These are phyloP conservation scores for Oenanthe oenanthe DNA, from an alignment of 2,113 vertebrate species.

Conservation along the genomic window DNA sequence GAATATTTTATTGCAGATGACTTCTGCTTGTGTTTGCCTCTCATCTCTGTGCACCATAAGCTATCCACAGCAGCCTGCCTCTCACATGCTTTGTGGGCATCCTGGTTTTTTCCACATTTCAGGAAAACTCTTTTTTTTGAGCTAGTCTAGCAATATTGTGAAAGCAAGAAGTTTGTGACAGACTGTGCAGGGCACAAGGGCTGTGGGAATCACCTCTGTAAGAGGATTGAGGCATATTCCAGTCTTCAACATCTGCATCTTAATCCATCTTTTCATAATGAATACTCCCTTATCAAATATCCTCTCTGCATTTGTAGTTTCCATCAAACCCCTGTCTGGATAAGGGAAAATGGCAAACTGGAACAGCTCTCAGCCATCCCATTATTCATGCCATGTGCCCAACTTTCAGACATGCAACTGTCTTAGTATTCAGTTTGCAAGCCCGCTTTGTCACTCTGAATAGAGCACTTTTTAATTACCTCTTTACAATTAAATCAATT, in stretches of 20 bases:
- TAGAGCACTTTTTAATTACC: background rate
- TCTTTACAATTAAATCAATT: background rate
- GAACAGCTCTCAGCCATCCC: background rate
- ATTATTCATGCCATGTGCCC: background rate
- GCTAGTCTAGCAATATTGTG: background rate
- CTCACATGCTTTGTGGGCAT: background rate
- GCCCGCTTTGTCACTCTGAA: background rate
- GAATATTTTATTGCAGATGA: background rate
- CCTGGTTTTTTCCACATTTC: background rate
- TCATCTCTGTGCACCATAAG: fast-evolving
- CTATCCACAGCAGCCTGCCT: background rate
- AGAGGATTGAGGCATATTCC: constrained; percentile 12
- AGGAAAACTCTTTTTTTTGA: background rate
- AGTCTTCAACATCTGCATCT: background rate
- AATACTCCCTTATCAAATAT: background rate
- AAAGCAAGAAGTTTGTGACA: background rate
- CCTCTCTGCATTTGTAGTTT: background rate
- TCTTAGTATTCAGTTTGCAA: background rate
- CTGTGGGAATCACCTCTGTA: background rate
- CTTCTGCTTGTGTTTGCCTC: background rate
- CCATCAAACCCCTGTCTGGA: background rate
- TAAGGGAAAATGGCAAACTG: background rate
- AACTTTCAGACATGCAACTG: background rate
- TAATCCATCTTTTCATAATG: background rate
- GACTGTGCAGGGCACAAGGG: background rate